A percentile compares a stretch with the other conserved stretches of the same genome.
Evolutionary conservation across 2,797 vertebrate genomes (phyloP).

Genomic region (Lateolabrax maculatus): DNA sequence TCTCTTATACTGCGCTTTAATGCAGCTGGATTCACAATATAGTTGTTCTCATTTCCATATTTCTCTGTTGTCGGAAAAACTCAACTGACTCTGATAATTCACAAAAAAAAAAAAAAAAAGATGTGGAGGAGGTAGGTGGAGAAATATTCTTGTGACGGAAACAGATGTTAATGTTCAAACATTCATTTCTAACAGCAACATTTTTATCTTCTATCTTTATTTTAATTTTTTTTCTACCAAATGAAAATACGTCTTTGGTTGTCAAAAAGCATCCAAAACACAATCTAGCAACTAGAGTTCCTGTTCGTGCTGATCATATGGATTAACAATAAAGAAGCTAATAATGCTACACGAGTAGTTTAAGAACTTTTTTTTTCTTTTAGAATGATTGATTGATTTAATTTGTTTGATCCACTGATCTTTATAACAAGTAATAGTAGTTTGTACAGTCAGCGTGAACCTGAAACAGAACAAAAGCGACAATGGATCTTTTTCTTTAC

Average conservation of each 20-base stretch:
- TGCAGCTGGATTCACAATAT: neutral
- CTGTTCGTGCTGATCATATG: neutral
- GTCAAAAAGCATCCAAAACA: neutral
- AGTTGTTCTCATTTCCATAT: conserved; percentile 16
- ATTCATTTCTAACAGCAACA: neutral
- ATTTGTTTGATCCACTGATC: neutral
- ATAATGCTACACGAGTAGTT: neutral
- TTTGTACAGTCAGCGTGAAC: neutral
- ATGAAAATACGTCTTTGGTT: neutral
- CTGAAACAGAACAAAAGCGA: neutral
- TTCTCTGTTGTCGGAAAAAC: conserved; percentile 16
- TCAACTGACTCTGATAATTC: conserved; percentile 1
- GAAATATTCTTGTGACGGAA: neutral
- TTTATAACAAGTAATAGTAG: neutral
- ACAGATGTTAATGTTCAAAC: neutral
- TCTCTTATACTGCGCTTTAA: neutral
- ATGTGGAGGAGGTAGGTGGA: conserved; percentile 1
- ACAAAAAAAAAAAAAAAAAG: neutral
- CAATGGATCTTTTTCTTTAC: neutral
- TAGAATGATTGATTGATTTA: neutral
- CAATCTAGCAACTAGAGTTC: neutral
- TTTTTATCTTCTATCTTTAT: too few species aligned
- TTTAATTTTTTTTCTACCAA: too few species aligned
- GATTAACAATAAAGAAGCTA: neutral
- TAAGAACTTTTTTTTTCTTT: too few species aligned